Base-by-base conservation (phyloP, 2,797 vertebrate genomes). In the Allobates femoralis region DNA sequence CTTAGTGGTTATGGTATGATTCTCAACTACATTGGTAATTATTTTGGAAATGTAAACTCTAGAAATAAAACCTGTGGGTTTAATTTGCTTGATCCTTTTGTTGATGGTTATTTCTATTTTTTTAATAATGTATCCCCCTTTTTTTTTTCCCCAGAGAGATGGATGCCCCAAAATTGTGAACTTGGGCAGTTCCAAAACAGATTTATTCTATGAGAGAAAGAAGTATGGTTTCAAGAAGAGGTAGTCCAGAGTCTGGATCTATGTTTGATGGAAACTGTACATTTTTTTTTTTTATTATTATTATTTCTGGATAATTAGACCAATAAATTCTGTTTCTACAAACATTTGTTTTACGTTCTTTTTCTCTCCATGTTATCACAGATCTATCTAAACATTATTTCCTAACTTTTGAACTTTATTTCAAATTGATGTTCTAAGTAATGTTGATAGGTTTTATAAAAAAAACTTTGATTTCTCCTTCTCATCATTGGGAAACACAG, bases 181-280 rank as follows among this genome's bases (percentile, higher is more conserved):
- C 91, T 92, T 99, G 91, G 98, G 98, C 76, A 99, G 98, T 92
- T 99, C 98, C 21, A 99, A 99, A 93, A 99, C 98, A 78, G 98
- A 99, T 92, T 96, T 99, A 91, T 99, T 99, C 90, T 99, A 99
- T 7, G 98, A 99, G 91, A 94, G 98, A 88, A 99, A 99, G 91
- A 99, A 99, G 90, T 99, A 99, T 0, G 98, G 98, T 86, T 99
- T 99, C 90, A 99, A 99, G 95, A 99, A 99, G 95, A 99, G 98
- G 97, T 99, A 97, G 99, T 94, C 74, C 26, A 16, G 3, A 12
- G 1, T 5, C 58, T 76, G 53, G 34, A 50, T 37, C 30, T 0
- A 26, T 55, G 28, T 4, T 71, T 73, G 50, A 23, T 74, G 51
- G 46, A 18, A 51, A 50, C 55, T 66, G 67, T 26, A 32, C 5